Base-by-base conservation (phyloP, 1,140 invertebrate genomes). In the Chironomus striatipennis region DNA sequence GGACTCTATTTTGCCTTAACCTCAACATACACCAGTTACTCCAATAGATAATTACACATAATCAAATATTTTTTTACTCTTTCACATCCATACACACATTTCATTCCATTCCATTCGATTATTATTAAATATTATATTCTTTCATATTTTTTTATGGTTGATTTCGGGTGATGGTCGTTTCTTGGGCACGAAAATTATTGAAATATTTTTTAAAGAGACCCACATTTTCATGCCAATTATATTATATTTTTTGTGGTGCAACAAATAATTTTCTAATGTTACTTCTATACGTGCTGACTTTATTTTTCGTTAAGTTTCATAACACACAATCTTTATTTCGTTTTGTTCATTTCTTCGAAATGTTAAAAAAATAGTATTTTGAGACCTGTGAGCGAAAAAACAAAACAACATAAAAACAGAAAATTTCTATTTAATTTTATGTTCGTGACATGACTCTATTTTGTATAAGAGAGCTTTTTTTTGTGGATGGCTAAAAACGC, bases 381-480 rank as follows among this genome's bases (percentile, higher is more conserved):
- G 47, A 47, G 9, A 15, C 12, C 47, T n/a, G 12, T n/a, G 47
- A 57, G 47, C 47, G 47, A 57, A n/a, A 8, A 70, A 70, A 18
- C 17, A 21, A 70, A 34, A 34, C 24, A 34, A 34, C 24, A 34
- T 34, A 34, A 34, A 34, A 34, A 34, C 24, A 34, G 24, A 34
- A 34, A 70, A 70, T 70, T 70, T 70, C 65, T 70, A 70, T 70
- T 70, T 70, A 70, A 70, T 20, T 70, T 70, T 70, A 70, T 70
- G 65, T 70, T 70, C 65, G 65, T 70, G 65, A 70, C 65, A 70
- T 18, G 65, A 21, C 65, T 70, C 65, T 70, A 70, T 70, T 70
- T 70, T 57, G 12, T 57, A 15, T 57, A 15, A n/a, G 47, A 57
- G 47, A 34, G 24, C 2, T 34, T 34, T 34, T 34, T 34, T 34